Conservation (phyloP, 2,888 invertebrate species). For the Emmelina monodactyla region DNA sequence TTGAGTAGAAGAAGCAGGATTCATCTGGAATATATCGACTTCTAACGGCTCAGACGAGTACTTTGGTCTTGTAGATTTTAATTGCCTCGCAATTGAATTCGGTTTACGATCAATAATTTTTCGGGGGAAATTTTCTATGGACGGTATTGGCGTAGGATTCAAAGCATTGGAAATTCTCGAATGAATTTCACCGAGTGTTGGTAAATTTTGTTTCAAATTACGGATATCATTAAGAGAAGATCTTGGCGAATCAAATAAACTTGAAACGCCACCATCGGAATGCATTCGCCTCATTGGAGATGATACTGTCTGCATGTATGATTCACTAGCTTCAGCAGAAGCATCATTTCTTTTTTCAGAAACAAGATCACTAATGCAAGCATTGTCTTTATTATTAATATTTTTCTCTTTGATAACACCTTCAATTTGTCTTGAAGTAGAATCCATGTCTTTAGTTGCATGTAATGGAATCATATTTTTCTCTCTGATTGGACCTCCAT, state of each 20-base stretch:
- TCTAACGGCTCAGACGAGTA: slow-evolving; percentile 21
- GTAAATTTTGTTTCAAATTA: slow-evolving; percentile 18
- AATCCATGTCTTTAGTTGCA: too few species aligned
- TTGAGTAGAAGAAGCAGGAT: slow-evolving; percentile 17
- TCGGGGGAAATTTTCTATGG: slow-evolving; percentile 14
- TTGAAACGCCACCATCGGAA: slow-evolving; percentile 12
- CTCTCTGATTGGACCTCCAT: too few species aligned
- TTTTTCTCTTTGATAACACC: background rate
- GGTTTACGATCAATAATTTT: slow-evolving; percentile 13
- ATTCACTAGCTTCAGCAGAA: slow-evolving; percentile 28
- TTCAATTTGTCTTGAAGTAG: too few species aligned
- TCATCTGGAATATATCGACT: slow-evolving; percentile 26
- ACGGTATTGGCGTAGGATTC: slow-evolving; percentile 15
- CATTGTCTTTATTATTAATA: background rate
- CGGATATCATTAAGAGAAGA: slow-evolving; percentile 15
- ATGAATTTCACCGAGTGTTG: slow-evolving; percentile 24
- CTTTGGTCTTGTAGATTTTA: slow-evolving; percentile 16
- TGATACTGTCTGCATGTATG: slow-evolving; percentile 19
- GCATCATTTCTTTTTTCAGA: slow-evolving; percentile 19
- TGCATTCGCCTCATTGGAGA: slow-evolving; percentile 15
- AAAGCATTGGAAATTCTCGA: slow-evolving; percentile 23
- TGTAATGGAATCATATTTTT: too few species aligned
- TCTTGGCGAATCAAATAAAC: slow-evolving; percentile 13
- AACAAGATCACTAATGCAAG: background rate
- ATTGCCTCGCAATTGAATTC: slow-evolving; percentile 19